These are phyloP conservation scores for Chouioia cunea DNA, from an alignment of 2,888 invertebrate genomes.

Conservation along the genomic window DNA sequence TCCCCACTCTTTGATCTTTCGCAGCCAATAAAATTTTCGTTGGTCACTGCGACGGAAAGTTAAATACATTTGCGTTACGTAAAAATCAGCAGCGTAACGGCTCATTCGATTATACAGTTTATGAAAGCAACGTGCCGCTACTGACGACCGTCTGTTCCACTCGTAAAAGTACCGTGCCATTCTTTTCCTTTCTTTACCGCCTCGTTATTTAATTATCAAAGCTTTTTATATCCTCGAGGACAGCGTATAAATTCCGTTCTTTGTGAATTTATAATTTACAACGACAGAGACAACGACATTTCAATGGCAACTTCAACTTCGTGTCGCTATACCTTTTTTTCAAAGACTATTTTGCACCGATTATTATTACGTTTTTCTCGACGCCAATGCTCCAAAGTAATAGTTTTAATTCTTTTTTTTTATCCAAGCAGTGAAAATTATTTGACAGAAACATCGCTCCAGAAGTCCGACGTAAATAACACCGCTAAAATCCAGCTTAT, in stretches of 20 bases:
- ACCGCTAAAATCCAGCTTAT: conserved; percentile 1
- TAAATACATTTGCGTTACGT: conserved; percentile 14
- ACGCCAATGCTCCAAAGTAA: too few relatives aligned
- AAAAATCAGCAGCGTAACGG: conserved; percentile 27
- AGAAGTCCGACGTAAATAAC: too few relatives aligned
- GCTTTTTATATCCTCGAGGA: conserved; percentile 17
- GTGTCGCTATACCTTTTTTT: background rate
- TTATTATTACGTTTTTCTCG: too few relatives aligned
- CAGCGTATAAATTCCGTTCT: conserved; percentile 6
- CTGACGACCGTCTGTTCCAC: conserved; percentile 25
- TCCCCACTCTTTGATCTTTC: too few relatives aligned
- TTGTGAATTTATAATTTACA: conserved; percentile 5
- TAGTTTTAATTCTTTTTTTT: too few relatives aligned
- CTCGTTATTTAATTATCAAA: conserved; percentile 22
- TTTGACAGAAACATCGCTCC: too few relatives aligned
- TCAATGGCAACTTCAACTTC: background rate
- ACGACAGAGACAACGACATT: background rate
- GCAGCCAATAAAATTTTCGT: background rate
- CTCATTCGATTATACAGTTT: conserved; percentile 31
- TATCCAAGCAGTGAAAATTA: too few relatives aligned
- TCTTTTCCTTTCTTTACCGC: conserved; percentile 24
- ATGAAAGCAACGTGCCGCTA: conserved; percentile 11
- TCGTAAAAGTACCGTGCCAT: conserved; percentile 29
- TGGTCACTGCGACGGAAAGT: background rate
- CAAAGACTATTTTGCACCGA: too few relatives aligned